These are phyloP conservation scores for Eretmodus cyanostictus DNA, from an alignment of 2,113 vertebrate species.

Conservation along the genomic window DNA sequence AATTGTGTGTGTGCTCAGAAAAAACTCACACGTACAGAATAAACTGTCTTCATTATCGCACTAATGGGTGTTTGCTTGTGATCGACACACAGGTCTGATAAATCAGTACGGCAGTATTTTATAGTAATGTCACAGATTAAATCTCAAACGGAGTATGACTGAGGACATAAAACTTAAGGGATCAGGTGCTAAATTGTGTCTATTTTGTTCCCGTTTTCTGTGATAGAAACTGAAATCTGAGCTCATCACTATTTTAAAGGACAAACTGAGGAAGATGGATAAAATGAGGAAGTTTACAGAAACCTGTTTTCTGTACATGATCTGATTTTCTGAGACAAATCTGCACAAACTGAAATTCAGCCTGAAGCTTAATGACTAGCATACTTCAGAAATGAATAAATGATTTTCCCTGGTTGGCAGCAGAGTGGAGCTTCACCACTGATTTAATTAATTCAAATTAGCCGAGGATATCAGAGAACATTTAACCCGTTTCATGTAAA, in stretches of 20 bases:
- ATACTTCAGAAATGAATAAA: neutral
- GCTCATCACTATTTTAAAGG: neutral
- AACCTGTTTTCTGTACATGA: neutral
- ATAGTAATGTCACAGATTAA: neutral
- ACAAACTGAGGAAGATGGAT: neutral
- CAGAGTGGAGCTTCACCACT: neutral
- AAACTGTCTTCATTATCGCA: neutral
- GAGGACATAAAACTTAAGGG: neutral
- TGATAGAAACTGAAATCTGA: neutral
- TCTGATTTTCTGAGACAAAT: neutral
- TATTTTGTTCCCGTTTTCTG: neutral
- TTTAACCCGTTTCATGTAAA: neutral
- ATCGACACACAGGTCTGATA: neutral
- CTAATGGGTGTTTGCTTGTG: neutral
- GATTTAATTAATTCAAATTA: slow-evolving; percentile 5
- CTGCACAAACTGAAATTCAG: neutral
- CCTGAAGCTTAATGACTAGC: neutral
- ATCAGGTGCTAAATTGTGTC: neutral
- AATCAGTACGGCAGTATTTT: neutral
- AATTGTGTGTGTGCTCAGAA: neutral
- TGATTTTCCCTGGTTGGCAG: neutral
- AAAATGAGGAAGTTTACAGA: neutral
- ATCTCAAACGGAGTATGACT: neutral
- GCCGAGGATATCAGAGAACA: neutral
- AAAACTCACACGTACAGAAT: neutral